Evolutionary conservation across 2,113 vertebrate species (phyloP), one percentile per base, ranked within the genome.

Genomic region (Corythornis vintsioides): DNA sequence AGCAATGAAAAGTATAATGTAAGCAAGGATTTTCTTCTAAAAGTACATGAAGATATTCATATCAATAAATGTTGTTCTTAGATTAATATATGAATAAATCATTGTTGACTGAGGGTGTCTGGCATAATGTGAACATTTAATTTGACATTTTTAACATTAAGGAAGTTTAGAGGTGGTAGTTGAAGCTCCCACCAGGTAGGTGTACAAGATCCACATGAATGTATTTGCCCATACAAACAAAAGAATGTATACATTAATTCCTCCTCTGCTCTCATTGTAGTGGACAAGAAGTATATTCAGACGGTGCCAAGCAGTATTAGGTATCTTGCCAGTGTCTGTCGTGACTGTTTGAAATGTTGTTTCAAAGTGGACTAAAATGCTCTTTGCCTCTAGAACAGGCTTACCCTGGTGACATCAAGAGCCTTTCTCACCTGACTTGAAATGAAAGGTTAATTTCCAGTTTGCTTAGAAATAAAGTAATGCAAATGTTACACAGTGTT

Each of bases 221-320:
- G 10, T 28, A 21, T 61, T 65, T 45, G 17, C 33, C 33, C n/a
- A 11, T 4, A 6, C 7, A 81, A 61, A 63, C 0, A 0, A 2
- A 66, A 26, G 26, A 45, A 14, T 52, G 13, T 5, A 21, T 40
- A 76, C 69, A 11, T 1, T 28, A 50, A 17, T 11, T 66, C 25
- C n/a, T 38, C 29, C 42, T 69, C 48, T 19, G 47, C 45, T 24
- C 29, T 56, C 77, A 43, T 26, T 0, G 0, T 48, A 40, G 35
- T 25, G 48, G 33, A 35, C 28, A 52, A 0, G 2, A 59, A 15
- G 16, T 9, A 11, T 15, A 13, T 43, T 64, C 63, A n/a, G 26
- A 12, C 18, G 53, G 11, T 40, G 24, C 42, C 67, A 61, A 47
- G 35, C 11, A 53, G 15, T 48, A 2, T 25, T 21, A 22, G 4